Evolutionary conservation across 2,888 invertebrate species (phyloP).

Genomic region (Arrhopalites spinosus): DNA sequence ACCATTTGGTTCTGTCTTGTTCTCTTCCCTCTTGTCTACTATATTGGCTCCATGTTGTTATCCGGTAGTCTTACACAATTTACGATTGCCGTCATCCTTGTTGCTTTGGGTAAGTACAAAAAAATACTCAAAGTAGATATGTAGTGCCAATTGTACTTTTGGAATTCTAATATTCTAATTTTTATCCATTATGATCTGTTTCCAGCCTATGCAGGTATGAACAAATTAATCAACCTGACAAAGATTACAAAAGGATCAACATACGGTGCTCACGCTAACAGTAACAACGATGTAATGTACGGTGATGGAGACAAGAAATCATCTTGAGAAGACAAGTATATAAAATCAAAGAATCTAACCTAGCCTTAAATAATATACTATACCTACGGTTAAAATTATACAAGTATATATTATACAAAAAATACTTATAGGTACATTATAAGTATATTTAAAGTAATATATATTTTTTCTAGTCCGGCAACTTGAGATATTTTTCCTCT

Average conservation of each 20-base stretch:
- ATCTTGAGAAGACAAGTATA: not conserved
- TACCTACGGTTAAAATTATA: not conserved
- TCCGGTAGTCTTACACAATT: slow-evolving; percentile 75
- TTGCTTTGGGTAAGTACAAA: slow-evolving; percentile 75
- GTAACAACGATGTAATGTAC: not conserved
- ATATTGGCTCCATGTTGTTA: slow-evolving; percentile 69
- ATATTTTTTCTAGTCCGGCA: not conserved
- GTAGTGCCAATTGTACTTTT: no score
- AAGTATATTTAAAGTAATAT: not conserved
- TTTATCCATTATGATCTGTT: slow-evolving; percentile 57
- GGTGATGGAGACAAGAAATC: not conserved
- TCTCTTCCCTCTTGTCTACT: slow-evolving; percentile 74
- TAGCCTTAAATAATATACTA: not conserved
- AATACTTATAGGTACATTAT: not conserved
- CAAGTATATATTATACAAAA: not conserved
- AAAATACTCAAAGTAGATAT: slow-evolving; percentile 36
- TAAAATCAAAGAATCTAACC: not conserved
- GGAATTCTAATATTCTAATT: no score
- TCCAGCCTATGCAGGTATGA: slow-evolving; percentile 77
- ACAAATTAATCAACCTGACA: slow-evolving; percentile 80
- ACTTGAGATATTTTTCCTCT: not conserved
- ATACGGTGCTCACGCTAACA: slow-evolving; percentile 65
- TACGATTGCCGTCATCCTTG: slow-evolving; percentile 71
- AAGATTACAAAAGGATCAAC: slow-evolving; percentile 83
- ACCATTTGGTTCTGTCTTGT: slow-evolving; percentile 72